These are phyloP conservation scores for Aurelia coerulea DNA, from an alignment of 30 jellyfish, hydroid and myxozoan species.

Conservation along the genomic window DNA sequence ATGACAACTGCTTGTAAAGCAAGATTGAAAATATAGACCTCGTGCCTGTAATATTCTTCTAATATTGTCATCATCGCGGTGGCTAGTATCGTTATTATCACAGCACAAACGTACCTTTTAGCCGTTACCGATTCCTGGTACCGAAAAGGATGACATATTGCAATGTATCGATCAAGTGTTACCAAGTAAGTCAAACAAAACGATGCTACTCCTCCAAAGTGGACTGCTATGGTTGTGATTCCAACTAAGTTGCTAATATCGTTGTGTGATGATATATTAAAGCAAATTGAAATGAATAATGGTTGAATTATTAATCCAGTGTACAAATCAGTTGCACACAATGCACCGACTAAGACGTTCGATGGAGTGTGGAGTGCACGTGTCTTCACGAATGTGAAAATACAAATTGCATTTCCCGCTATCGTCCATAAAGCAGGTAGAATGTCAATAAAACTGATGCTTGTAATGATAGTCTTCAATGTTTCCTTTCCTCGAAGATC, in stretches of 20 bases:
- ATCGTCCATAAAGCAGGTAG: background rate
- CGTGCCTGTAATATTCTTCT: background rate
- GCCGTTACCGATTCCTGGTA: background rate
- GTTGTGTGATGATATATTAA: background rate
- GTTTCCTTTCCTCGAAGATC: no score
- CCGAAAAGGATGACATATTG: slow-evolving; percentile 13
- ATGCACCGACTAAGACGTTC: slow-evolving; percentile 2
- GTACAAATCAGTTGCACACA: slow-evolving; percentile 2
- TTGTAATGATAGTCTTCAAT: no score
- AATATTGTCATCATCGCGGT: background rate
- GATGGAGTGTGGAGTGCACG: slow-evolving; percentile 7
- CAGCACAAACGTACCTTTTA: background rate
- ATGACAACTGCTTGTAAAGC: background rate
- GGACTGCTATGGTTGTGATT: background rate
- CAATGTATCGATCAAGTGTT: slow-evolving; percentile 20
- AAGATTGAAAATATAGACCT: background rate
- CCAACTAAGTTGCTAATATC: background rate
- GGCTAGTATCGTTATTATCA: background rate
- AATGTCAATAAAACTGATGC: background rate
- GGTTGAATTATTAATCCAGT: slow-evolving; percentile 7
- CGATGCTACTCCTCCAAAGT: background rate
- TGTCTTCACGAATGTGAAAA: slow-evolving; percentile 1
- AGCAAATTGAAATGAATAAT: background rate
- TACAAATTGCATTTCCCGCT: slow-evolving; percentile 6
- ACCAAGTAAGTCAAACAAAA: background rate